These are phyloP conservation scores for Oscheius myriophilus DNA, from an alignment of 2,888 invertebrate genomes.

Conservation along the genomic window DNA sequence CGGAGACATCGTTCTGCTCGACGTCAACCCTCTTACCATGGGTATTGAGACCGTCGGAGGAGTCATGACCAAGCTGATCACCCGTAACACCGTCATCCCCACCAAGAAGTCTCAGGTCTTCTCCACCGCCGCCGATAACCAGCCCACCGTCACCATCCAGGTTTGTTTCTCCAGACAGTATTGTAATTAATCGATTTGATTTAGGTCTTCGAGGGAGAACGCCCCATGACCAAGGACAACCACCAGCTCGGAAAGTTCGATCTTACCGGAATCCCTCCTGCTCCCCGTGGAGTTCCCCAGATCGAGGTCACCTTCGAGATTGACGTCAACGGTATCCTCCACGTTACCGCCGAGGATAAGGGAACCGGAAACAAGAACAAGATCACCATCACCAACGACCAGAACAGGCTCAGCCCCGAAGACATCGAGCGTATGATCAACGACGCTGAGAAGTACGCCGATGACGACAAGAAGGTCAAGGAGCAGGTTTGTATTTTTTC, in stretches of 20 bases:
- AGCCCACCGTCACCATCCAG: constrained; percentile 97
- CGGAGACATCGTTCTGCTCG: constrained; percentile 92
- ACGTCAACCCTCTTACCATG: constrained; percentile 97
- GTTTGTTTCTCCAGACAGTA: constrained; percentile 47
- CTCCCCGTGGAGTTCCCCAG: constrained; percentile 73
- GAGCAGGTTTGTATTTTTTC: constrained; percentile 39
- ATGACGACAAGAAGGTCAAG: constrained; percentile 91
- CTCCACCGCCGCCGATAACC: constrained; percentile 98
- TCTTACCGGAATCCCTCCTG: constrained; percentile 74
- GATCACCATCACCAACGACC: constrained; percentile 96
- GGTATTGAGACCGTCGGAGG: constrained; percentile 99
- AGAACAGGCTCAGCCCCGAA: constrained; percentile 85
- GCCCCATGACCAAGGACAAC: constrained; percentile 99
- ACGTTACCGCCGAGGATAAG: constrained; percentile 96
- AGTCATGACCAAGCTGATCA: constrained; percentile 98
- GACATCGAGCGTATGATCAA: constrained; percentile 99
- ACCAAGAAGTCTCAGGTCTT: constrained; percentile 99
- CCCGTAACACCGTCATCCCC: constrained; percentile 96
- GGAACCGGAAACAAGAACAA: constrained; percentile 98
- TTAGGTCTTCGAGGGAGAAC: constrained; percentile 93
- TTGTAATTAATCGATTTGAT: constrained; percentile 29
- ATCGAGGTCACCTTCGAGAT: constrained; percentile 73
- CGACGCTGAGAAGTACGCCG: constrained; percentile 97
- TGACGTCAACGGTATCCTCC: constrained; percentile 74
- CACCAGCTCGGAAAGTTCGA: constrained; percentile 98